Evolutionary conservation across 2,797 vertebrate genomes (phyloP).

Genomic region (Chiloscyllium punctatum): DNA sequence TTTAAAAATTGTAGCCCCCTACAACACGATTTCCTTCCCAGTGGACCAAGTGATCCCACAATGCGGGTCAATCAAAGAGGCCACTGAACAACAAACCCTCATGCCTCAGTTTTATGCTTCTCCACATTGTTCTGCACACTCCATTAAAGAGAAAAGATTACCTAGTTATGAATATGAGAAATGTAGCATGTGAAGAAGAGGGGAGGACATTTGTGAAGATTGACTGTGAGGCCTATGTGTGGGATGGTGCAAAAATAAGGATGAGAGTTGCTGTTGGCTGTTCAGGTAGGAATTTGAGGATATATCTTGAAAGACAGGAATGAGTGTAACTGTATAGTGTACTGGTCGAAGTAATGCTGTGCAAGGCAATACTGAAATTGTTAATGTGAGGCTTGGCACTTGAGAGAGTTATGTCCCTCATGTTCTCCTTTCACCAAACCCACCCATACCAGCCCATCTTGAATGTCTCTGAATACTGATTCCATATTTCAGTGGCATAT

Average conservation of each 20-base stretch:
- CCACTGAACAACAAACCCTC: neutral
- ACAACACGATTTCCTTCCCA: neutral
- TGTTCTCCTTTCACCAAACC: no score
- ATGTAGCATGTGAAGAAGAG: neutral
- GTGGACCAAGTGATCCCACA: neutral
- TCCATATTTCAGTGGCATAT: no score
- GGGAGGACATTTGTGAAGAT: neutral
- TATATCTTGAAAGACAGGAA: neutral
- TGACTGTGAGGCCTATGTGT: neutral
- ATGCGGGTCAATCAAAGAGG: neutral
- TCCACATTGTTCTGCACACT: neutral
- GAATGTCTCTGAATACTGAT: neutral
- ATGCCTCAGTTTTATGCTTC: neutral
- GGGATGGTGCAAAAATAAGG: neutral
- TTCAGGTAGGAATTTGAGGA: neutral
- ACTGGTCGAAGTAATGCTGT: neutral
- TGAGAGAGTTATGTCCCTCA: neutral
- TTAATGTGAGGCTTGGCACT: neutral
- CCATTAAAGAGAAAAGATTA: neutral
- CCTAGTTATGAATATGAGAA: neutral
- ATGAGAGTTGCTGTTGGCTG: neutral
- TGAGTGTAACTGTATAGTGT: neutral
- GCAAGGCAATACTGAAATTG: neutral
- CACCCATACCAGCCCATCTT: neutral
- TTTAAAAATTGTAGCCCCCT: neutral